Percentiles rank a stretch among this genome's conserved stretches.
Conservation (phyloP, 2,113 vertebrate species). For the Agelaius phoeniceus region DNA sequence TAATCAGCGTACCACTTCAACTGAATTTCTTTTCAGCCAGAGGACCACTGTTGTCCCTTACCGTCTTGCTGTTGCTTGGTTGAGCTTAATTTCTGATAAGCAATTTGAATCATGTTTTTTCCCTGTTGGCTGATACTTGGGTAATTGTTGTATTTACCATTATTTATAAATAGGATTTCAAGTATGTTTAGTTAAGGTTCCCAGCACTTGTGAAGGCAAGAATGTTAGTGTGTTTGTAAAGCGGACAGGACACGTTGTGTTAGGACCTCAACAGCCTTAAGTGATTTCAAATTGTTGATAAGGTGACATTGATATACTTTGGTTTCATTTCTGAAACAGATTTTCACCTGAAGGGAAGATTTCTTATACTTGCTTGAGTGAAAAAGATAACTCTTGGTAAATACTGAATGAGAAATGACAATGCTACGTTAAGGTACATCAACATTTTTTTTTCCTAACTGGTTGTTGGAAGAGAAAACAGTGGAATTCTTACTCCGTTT, state of each 20-base stretch:
- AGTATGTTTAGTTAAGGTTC: not conserved
- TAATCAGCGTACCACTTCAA: not conserved
- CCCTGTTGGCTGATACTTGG: not conserved
- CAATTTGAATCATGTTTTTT: not conserved
- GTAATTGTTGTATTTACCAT: not conserved
- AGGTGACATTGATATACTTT: not conserved
- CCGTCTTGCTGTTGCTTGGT: not conserved
- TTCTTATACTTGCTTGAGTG: not conserved
- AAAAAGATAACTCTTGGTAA: not conserved
- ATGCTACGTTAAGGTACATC: not conserved
- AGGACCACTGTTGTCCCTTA: not conserved
- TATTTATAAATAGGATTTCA: not conserved
- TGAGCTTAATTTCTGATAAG: not conserved
- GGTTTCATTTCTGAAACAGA: not conserved
- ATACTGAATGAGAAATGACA: not conserved
- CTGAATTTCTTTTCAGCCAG: not conserved
- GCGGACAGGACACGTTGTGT: not conserved
- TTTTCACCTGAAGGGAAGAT: not conserved
- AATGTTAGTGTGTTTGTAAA: not conserved
- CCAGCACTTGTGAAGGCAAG: not conserved
- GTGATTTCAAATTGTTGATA: not conserved
- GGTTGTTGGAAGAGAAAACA: not conserved
- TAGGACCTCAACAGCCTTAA: not conserved
- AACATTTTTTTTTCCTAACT: not conserved
- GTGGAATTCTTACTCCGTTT: not conserved